Base-by-base conservation (phyloP, 2,113 vertebrate genomes). In the Cettia cetti region DNA sequence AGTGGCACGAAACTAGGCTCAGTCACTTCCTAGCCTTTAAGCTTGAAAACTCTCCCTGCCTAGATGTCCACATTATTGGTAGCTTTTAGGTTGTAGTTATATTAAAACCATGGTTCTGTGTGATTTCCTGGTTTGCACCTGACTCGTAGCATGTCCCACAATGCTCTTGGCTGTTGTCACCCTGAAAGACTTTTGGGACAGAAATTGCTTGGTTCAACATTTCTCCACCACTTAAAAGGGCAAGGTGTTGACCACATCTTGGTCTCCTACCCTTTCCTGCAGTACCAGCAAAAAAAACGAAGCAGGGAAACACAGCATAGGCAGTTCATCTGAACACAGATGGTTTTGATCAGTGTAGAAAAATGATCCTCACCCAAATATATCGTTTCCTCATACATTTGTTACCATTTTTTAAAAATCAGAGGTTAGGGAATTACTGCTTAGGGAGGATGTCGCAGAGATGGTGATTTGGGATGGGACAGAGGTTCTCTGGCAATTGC, bases 111-210 rank as follows among this genome's bases (percentile, higher is more conserved):
- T 8, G 14, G 45, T 66, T 56, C 19, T 70, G 22, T 40, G 45
- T 40, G 45, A 59, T 89, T 66, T 86, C 27, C 57, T 82, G 90
- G 16, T 63, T 77, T 74, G 52, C 7, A 35, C 19, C 30, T 78
- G 47, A 54, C 21, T 52, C 3, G 0, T 7, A 42, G 30, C 4
- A 3, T 11, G 26, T 52, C 22, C 28, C 65, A 28, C 0, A 0
- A 12, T 82, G 39, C 47, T 57, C 33, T 68, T 57, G 37, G 33
- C 22, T 85, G 60, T 81, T 53, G 24, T 54, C 24, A 47, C 5
- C 33, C 22, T 78, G 12, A 13, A 78, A 74, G 65, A 33, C 5
- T 66, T 86, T 31, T 40, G n/a, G 35, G 19, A 9, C 19, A 84
- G 39, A 81, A 18, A 21, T 20, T 63, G 17, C 19, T 30, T 61